Conservation (phyloP, 1,140 invertebrate species). For the Cephus cinctus region DNA sequence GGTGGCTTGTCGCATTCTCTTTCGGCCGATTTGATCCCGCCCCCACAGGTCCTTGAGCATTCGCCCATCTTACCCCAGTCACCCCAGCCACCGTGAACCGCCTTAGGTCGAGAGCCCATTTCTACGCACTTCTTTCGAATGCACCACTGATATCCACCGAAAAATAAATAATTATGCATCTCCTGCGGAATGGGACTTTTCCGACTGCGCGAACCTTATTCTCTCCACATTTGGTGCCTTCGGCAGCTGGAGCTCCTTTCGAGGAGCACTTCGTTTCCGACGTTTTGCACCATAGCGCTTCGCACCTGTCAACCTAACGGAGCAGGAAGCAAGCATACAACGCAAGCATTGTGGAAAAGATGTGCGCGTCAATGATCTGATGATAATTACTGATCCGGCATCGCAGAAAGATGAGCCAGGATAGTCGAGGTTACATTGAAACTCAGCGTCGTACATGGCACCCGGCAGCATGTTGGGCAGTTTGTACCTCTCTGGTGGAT, state of each 20-base stretch:
- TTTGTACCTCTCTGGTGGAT: conserved; percentile 50
- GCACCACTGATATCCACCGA: conserved; percentile 62
- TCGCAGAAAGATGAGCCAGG: conserved; percentile 49
- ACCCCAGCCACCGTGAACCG: conserved; percentile 69
- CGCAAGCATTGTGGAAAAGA: too few species aligned
- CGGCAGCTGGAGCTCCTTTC: conserved; percentile 61
- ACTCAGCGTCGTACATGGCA: conserved; percentile 67
- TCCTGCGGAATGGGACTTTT: conserved; percentile 33
- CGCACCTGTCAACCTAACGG: conserved; percentile 51
- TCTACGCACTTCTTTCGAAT: conserved; percentile 63
- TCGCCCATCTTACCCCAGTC: conserved; percentile 58
- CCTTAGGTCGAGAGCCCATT: conserved; percentile 61
- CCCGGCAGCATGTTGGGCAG: conserved; percentile 64
- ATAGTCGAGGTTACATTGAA: conserved; percentile 62
- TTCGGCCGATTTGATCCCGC: conserved; percentile 56
- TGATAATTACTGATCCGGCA: conserved; percentile 23
- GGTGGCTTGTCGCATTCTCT: conserved; percentile 58
- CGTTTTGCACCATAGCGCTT: conserved; percentile 60
- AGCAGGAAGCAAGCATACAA: too few species aligned
- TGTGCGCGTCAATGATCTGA: conserved; percentile 4
- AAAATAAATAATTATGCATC: not conserved
- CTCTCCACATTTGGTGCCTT: conserved; percentile 68
- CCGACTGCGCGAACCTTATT: conserved; percentile 58
- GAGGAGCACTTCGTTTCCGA: conserved; percentile 59
- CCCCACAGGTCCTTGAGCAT: conserved; percentile 67